Evolutionary conservation across 2,888 invertebrate species (phyloP).

Genomic region (Meiosimyza platycephala): DNA sequence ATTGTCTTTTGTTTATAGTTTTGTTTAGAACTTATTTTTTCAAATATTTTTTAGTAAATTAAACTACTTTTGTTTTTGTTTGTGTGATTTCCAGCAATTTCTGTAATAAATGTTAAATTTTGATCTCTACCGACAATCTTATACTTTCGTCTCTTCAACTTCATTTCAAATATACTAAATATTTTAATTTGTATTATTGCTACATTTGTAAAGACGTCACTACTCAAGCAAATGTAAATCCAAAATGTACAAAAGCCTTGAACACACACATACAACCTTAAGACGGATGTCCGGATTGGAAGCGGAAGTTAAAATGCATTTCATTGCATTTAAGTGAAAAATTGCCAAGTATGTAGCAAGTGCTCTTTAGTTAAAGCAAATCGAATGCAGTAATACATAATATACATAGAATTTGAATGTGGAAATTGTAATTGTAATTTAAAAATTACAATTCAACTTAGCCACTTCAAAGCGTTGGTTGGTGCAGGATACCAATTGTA

Average conservation of each 20-base stretch:
- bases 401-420: background rate
- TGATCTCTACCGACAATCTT: no score
- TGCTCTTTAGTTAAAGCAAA: background rate
- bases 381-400: background rate
- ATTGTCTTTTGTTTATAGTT: no score
- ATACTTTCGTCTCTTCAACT: no score
- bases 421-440: no score
- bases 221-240: background rate
- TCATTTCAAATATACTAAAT: no score
- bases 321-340: slow-evolving; percentile 7
- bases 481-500: no score
- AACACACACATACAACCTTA: no score
- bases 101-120: no score
- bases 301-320: slow-evolving; percentile 17
- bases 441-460: slow-evolving; percentile 1
- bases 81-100: no score
- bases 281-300: slow-evolving; percentile 1
- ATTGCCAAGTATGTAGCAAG: background rate
- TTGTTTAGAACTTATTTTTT: no score
- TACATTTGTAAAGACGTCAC: background rate
- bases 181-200: background rate
- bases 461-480: background rate
- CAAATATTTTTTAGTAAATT: no score
- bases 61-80: no score
- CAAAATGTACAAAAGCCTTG: background rate